These are phyloP conservation scores for Takifugu rubripes DNA, from an alignment of 2,797 vertebrate species.

Conservation along the genomic window DNA sequence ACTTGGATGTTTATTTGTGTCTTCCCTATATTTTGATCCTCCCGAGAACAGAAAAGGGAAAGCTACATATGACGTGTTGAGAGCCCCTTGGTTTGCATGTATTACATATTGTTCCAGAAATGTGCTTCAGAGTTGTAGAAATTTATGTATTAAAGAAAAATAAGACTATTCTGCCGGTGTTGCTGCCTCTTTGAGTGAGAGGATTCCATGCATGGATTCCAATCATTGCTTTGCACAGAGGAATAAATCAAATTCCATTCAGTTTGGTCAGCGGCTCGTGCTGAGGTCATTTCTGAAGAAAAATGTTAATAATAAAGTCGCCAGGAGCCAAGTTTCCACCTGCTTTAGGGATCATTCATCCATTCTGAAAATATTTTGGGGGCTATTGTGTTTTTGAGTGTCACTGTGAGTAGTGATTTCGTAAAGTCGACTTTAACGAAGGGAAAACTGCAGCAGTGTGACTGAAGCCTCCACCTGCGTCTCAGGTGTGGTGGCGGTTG, in stretches of 20 bases:
- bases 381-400: too few relatives aligned
- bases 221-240: neutral
- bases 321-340: too few relatives aligned
- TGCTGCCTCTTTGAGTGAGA: conserved; percentile 28
- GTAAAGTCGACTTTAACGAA: neutral
- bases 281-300: too few relatives aligned
- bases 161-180: conserved; percentile 33
- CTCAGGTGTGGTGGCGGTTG: conserved; percentile 75
- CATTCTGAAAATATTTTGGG: too few relatives aligned
- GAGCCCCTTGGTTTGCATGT: conserved; percentile 40
- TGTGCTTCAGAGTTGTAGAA: conserved; percentile 46
- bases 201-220: conserved; percentile 4
- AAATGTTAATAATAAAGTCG: too few relatives aligned
- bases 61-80: conserved; percentile 29
- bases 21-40: conserved; percentile 12
- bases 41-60: conserved; percentile 19
- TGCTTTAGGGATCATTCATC: too few relatives aligned
- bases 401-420: too few relatives aligned
- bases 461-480: neutral
- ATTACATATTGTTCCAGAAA: conserved; percentile 43
- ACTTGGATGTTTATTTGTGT: conserved; percentile 59
- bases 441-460: neutral
- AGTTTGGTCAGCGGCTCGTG: too few relatives aligned
- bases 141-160: conserved; percentile 49
- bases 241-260: neutral